A percentile compares a stretch with the other conserved stretches of the same genome.
Conservation (phyloP, 2,797 vertebrate species). For the Leuciscus waleckii region DNA sequence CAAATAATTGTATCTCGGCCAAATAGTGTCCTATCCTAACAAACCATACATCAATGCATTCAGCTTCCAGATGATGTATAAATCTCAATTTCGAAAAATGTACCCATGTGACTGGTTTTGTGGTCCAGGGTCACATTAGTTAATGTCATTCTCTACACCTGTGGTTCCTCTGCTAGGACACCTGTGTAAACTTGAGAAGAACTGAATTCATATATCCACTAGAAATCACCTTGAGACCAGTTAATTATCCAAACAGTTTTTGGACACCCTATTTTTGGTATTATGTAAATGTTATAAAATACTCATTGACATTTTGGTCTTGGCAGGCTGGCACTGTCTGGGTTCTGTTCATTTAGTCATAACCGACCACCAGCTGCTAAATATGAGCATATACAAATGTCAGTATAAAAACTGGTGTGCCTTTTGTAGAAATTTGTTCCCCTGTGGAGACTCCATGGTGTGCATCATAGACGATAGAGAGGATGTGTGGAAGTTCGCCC, state of each 20-base stretch:
- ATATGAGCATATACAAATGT: slow-evolving; percentile 7
- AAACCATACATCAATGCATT: too few relatives aligned
- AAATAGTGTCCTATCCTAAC: too few relatives aligned
- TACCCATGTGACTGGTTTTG: too few relatives aligned
- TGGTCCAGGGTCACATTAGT: neutral
- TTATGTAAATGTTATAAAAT: slow-evolving; percentile 20
- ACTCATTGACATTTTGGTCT: slow-evolving; percentile 27
- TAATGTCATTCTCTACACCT: neutral
- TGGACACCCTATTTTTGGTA: neutral
- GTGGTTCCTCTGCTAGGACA: neutral
- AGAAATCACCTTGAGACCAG: neutral
- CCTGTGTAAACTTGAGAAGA: neutral
- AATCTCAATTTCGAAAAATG: too few relatives aligned
- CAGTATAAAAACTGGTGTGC: slow-evolving; percentile 1
- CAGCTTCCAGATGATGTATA: too few relatives aligned
- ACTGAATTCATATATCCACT: neutral
- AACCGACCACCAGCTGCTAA: slow-evolving; percentile 3
- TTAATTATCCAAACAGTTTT: neutral
- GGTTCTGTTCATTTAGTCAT: slow-evolving; percentile 5
- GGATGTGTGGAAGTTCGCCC: slow-evolving; percentile 98
- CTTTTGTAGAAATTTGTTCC: slow-evolving; percentile 90
- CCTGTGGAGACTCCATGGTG: slow-evolving; percentile 98
- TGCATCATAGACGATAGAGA: slow-evolving; percentile 98
- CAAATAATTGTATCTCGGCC: too few relatives aligned
- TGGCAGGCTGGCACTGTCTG: slow-evolving; percentile 9